Evolutionary conservation across 2,888 invertebrate genomes (phyloP).

Genomic region (Epinotia brunnichana): DNA sequence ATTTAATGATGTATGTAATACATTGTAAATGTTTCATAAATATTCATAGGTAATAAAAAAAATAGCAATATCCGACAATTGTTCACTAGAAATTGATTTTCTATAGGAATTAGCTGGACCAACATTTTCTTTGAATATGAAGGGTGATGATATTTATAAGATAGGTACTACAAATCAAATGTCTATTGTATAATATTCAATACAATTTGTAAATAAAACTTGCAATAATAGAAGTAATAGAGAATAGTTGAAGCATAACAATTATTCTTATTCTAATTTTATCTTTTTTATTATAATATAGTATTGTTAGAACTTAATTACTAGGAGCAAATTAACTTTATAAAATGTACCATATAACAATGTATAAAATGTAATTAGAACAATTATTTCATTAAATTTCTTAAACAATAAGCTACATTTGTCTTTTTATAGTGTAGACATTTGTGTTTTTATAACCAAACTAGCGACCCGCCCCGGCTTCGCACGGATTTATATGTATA

Average conservation of each 20-base stretch:
- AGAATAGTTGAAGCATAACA: conserved; percentile 65
- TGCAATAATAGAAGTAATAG: conserved; percentile 79
- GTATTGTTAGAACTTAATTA: conserved; percentile 64
- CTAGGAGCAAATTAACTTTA: conserved; percentile 68
- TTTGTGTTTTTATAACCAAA: too few species aligned
- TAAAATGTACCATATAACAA: conserved; percentile 73
- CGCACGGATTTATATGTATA: too few species aligned
- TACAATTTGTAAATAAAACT: conserved; percentile 74
- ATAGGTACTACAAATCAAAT: conserved; percentile 63
- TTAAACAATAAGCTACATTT: conserved; percentile 61
- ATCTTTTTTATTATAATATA: conserved; percentile 74
- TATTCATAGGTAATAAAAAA: conserved; percentile 54
- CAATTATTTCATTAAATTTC: conserved; percentile 82
- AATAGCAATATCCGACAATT: conserved; percentile 71
- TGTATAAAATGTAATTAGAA: conserved; percentile 83
- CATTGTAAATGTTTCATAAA: conserved; percentile 64
- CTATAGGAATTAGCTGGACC: conserved; percentile 83
- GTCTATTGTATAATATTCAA: conserved; percentile 74
- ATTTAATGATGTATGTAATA: conserved; percentile 48
- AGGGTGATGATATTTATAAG: conserved; percentile 67
- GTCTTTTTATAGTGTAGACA: too few species aligned
- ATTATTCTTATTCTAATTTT: conserved; percentile 69
- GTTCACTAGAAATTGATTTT: conserved; percentile 77
- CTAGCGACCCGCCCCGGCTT: too few species aligned
- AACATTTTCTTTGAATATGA: conserved; percentile 79